phyloP scores from a whole-genome alignment of 2,797 vertebrate species.

The Dermochelys coriacea region DNA sequence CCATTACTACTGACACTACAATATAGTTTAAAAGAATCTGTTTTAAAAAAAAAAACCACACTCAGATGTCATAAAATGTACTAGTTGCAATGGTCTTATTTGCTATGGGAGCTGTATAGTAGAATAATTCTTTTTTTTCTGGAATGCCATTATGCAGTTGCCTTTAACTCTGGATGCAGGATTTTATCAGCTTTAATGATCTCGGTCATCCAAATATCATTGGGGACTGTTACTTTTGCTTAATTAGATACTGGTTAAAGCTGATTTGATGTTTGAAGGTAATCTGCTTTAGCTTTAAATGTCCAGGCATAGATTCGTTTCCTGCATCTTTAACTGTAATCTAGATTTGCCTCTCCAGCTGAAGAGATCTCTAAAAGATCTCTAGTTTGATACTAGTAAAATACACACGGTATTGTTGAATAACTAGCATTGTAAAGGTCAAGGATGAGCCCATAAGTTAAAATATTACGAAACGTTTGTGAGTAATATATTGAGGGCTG shows the following conservation, averaged over 20 bases:
- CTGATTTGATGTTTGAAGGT: constrained; percentile 20
- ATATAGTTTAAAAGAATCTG: background rate
- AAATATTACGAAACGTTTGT: background rate
- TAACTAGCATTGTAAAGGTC: background rate
- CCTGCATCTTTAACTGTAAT: background rate
- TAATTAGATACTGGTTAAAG: background rate
- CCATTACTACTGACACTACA: background rate
- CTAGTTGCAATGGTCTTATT: background rate
- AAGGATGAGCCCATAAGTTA: background rate
- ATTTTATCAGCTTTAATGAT: background rate
- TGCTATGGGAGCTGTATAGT: background rate
- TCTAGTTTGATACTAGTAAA: too few species aligned
- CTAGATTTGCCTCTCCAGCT: background rate
- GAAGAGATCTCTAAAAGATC: background rate
- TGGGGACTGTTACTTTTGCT: background rate
- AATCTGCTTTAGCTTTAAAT: constrained; percentile 21
- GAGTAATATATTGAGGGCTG: background rate
- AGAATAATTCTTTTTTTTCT: fast-evolving
- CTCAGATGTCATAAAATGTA: background rate
- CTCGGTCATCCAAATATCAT: background rate
- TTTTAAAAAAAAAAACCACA: background rate
- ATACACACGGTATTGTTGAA: background rate
- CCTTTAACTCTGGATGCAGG: background rate
- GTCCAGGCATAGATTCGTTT: background rate
- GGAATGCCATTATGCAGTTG: background rate